Conservation (phyloP, 2,888 invertebrate species). For the Trissoscelio sp. region DNA sequence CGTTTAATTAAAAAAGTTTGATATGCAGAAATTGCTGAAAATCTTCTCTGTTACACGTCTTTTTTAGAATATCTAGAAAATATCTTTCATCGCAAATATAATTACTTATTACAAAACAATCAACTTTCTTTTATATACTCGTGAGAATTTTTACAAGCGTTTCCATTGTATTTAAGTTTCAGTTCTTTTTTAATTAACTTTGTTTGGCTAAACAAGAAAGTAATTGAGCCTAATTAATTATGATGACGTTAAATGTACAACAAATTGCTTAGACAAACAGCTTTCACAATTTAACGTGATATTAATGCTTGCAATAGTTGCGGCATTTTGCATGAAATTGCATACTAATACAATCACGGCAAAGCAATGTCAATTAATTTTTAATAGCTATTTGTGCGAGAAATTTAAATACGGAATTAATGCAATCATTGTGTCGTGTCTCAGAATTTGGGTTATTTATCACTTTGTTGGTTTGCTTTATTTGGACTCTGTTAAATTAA, state of each 20-base stretch:
- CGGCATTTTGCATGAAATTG: constrained; percentile 1
- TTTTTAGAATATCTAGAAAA: no score
- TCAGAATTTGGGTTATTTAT: neutral
- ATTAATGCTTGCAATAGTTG: neutral
- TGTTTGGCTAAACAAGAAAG: neutral
- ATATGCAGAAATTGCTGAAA: no score
- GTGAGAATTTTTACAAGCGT: neutral
- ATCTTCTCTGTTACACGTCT: no score
- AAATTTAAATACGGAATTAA: constrained; percentile 1
- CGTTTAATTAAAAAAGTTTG: no score
- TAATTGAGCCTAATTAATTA: constrained; percentile 6
- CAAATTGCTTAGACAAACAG: neutral
- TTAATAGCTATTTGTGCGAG: constrained; percentile 12
- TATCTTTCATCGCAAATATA: neutral
- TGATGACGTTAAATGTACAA: neutral
- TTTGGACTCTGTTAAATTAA: constrained; percentile 3
- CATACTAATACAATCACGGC: constrained; percentile 9
- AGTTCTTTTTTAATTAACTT: neutral
- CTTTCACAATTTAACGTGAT: neutral
- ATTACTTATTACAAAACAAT: no score
- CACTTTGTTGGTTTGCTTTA: neutral
- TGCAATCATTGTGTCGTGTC: neutral
- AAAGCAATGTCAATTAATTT: constrained; percentile 5
- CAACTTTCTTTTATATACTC: neutral
- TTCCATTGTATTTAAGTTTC: neutral